Base-by-base conservation (phyloP, 2,888 invertebrate genomes). In the Neoascia interrupta region DNA sequence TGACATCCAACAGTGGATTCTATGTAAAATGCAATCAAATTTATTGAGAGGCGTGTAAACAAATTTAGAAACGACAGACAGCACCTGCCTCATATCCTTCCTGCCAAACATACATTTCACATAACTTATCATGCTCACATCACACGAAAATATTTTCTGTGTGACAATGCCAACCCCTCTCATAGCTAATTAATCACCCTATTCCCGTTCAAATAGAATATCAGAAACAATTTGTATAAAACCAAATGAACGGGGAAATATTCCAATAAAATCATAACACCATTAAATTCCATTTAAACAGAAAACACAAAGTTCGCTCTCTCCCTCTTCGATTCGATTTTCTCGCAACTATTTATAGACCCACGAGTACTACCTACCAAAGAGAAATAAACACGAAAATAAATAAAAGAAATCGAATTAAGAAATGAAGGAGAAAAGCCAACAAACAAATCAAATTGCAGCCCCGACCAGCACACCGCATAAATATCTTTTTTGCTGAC, bases 191-290 rank as follows among this genome's bases (percentile, higher is more conserved):
- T 63, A 63, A 49, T 63, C 41, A 41, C 26, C 13, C 6, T 13
- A 28, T n/a, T n/a, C n/a, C 15, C 26, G n/a, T 37, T 15, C 5
- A 34, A n/a, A 19, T n/a, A n/a, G n/a, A n/a, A n/a, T n/a, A n/a
- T 31, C 28, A 16, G 31, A 13, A 61, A 19, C 39, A 49, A 63
- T 63, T 64, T 53, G 53, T 39, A 47, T 5, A 39, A 28, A 51
- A 34, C 8, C 31, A 34, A n/a, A n/a, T n/a, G n/a, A n/a, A n/a
- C n/a, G n/a, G n/a, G 11, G 13, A 64, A 41, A 15, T 21, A 53
- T 64, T 64, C 53, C 43, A 64, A 64, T 54, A 54, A 64, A 64
- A 64, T 64, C 64, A 54, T 64, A 64, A 64, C 64, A 43, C 53
- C 43, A 64, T 54, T 54, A 54, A 64, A 64, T 64, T 54, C 64